Percentiles rank a stretch among this genome's conserved stretches.
These are phyloP conservation scores for Rhombomys opimus DNA, from an alignment of 2,113 vertebrate genomes.

Conservation along the genomic window DNA sequence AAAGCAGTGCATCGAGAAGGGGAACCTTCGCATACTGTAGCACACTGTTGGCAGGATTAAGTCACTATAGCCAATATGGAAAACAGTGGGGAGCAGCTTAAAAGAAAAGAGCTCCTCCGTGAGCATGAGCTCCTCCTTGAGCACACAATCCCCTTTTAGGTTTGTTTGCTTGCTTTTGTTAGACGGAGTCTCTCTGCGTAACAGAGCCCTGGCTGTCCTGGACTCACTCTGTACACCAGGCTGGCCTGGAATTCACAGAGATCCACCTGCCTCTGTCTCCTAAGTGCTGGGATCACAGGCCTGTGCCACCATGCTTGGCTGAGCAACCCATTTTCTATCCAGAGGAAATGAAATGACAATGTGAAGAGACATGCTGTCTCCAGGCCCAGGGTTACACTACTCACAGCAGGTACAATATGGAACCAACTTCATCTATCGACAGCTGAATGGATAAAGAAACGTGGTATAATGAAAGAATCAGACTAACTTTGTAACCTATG, in stretches of 20 bases:
- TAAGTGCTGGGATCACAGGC: too few relatives aligned
- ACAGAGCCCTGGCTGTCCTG: too few relatives aligned
- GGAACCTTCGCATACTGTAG: neutral
- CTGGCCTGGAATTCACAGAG: too few relatives aligned
- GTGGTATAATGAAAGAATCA: too few relatives aligned
- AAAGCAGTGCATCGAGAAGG: neutral
- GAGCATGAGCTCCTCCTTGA: too few relatives aligned
- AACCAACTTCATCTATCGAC: neutral
- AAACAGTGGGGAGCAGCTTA: neutral
- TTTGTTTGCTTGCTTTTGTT: too few relatives aligned
- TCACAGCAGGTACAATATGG: neutral
- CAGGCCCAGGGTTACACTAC: neutral
- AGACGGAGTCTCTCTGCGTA: too few relatives aligned
- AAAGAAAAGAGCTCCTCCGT: neutral
- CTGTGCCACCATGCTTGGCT: too few relatives aligned
- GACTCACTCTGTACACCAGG: too few relatives aligned
- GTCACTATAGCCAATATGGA: neutral
- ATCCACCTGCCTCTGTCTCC: too few relatives aligned
- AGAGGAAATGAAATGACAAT: neutral
- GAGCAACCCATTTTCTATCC: neutral
- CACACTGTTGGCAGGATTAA: neutral
- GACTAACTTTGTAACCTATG: too few relatives aligned
- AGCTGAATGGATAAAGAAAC: neutral
- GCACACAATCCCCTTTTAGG: too few relatives aligned
- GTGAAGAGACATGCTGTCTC: neutral